phyloP scores from a whole-genome alignment of 2,113 vertebrate species.

The Oncorhynchus clarkii region DNA sequence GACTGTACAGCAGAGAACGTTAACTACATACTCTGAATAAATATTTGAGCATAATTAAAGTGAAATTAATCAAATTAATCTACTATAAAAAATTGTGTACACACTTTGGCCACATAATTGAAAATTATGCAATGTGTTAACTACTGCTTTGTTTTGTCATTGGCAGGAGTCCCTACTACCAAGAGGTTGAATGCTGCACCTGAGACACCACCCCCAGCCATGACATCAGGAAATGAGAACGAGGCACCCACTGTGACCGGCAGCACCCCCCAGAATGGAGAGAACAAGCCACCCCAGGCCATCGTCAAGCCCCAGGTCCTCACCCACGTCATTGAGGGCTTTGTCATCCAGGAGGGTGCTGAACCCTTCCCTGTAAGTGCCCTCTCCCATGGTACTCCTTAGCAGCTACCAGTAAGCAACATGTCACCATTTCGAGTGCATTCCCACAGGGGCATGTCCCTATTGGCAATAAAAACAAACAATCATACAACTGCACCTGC shows the following conservation, averaged over 20 bases:
- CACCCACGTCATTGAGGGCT: slow-evolving; percentile 97
- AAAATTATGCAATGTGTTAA: not conserved
- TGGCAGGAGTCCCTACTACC: slow-evolving; percentile 67
- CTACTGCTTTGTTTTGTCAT: not conserved
- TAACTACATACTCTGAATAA: no score
- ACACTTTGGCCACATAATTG: no score
- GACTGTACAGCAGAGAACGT: no score
- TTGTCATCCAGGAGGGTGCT: slow-evolving; percentile 97
- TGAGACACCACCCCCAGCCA: slow-evolving; percentile 73
- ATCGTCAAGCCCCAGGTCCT: slow-evolving; percentile 97
- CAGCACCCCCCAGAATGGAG: slow-evolving; percentile 85
- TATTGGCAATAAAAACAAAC: slow-evolving; percentile 45
- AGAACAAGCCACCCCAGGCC: slow-evolving; percentile 95
- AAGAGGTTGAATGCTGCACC: slow-evolving; percentile 76
- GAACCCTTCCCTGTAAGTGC: slow-evolving; percentile 92
- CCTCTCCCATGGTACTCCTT: not conserved
- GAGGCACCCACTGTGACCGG: slow-evolving; percentile 81
- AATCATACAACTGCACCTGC: slow-evolving; percentile 30
- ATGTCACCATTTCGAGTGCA: slow-evolving; percentile 22
- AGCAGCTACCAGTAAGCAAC: slow-evolving; percentile 33
- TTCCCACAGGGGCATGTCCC: slow-evolving; percentile 38
- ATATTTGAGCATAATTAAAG: no score
- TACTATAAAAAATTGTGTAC: no score
- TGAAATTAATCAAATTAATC: no score
- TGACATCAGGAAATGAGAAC: slow-evolving; percentile 90